phyloP scores from a whole-genome alignment of 1,140 invertebrate species.

The Musca domestica region DNA sequence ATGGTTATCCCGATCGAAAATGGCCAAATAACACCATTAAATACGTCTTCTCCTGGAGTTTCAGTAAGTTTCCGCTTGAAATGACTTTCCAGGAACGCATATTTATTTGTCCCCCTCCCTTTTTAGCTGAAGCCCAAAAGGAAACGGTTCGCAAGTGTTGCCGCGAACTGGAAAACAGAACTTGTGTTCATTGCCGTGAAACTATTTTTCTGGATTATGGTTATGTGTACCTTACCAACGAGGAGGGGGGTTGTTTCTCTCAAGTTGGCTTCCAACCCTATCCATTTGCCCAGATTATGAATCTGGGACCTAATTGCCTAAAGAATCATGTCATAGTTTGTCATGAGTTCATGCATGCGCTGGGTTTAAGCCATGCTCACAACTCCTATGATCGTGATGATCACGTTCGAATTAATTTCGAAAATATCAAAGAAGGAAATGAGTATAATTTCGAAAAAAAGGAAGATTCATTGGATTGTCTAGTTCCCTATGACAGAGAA shows the following conservation, averaged over 20 bases:
- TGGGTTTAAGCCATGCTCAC: constrained; percentile 65
- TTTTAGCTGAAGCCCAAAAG: constrained; percentile 10
- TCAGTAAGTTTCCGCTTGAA: neutral
- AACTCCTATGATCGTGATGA: constrained; percentile 62
- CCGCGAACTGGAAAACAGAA: constrained; percentile 46
- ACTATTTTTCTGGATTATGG: constrained; percentile 33
- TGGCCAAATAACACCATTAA: constrained; percentile 60
- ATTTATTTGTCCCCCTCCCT: too few relatives aligned
- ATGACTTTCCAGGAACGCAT: too few relatives aligned
- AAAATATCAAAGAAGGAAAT: constrained; percentile 58
- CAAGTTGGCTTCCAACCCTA: constrained; percentile 57
- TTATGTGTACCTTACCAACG: constrained; percentile 39
- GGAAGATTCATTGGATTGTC: constrained; percentile 54
- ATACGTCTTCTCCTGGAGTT: constrained; percentile 28
- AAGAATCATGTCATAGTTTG: constrained; percentile 56
- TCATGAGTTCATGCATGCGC: constrained; percentile 67
- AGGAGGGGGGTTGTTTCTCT: constrained; percentile 55
- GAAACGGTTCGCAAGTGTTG: neutral
- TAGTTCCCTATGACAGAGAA: constrained; percentile 61
- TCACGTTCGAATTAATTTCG: constrained; percentile 58
- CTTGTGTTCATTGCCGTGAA: constrained; percentile 37
- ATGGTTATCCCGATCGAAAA: constrained; percentile 61
- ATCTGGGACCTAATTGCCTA: constrained; percentile 48
- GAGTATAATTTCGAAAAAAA: constrained; percentile 61
- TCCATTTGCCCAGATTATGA: constrained; percentile 57